Evolutionary conservation across 2,113 vertebrate species (phyloP).

Genomic region (Dromaius novaehollandiae): DNA sequence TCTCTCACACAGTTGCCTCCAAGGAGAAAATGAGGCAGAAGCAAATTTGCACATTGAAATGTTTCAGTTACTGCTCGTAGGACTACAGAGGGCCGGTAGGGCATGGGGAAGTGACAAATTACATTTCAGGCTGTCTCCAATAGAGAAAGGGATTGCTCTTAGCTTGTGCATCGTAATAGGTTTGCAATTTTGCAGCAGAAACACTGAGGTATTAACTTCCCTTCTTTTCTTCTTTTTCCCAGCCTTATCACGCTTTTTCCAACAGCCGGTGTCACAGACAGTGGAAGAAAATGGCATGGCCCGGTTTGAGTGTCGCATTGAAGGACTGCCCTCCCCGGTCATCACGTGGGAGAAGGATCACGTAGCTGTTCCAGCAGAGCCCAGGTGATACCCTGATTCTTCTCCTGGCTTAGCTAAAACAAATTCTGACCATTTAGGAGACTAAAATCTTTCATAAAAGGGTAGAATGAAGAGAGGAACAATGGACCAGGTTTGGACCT

Average conservation of each 20-base stretch:
- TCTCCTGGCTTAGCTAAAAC: neutral
- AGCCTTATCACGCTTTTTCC: constrained; percentile 87
- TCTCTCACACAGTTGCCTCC: neutral
- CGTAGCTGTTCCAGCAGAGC: constrained; percentile 75
- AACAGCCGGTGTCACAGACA: constrained; percentile 84
- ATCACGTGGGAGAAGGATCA: constrained; percentile 94
- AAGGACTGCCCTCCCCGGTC: constrained; percentile 87
- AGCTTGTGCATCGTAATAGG: neutral
- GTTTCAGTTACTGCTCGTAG: neutral
- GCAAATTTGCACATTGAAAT: neutral
- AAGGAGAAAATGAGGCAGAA: neutral
- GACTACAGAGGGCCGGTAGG: neutral
- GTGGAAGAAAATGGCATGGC: constrained; percentile 85
- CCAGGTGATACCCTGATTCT: constrained; percentile 78
- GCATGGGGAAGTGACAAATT: neutral
- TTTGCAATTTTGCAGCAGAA: neutral
- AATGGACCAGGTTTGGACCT: neutral
- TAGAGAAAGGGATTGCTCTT: neutral
- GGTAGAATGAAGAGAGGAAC: neutral
- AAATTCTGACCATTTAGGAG: neutral
- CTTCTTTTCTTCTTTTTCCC: neutral
- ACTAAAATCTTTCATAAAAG: neutral
- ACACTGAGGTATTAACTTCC: neutral
- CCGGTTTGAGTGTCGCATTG: constrained; percentile 88
- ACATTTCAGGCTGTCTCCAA: neutral